Evolutionary conservation across 2,888 invertebrate genomes (phyloP).

Genomic region (Laspeyria flexula): DNA sequence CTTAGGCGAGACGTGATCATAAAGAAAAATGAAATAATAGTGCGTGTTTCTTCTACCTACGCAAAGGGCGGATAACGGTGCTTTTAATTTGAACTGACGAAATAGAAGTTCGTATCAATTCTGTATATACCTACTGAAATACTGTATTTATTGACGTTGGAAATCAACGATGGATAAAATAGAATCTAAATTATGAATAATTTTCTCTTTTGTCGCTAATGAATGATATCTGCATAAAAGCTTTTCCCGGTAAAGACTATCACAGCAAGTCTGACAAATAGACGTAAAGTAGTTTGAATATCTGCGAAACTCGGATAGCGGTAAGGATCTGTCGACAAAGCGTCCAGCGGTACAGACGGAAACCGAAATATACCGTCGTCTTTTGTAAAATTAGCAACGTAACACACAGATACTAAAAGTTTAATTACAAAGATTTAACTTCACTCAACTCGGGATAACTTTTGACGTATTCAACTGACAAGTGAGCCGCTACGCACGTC

Average conservation of each 20-base stretch:
- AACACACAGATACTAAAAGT: slow-evolving; percentile 7
- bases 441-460: slow-evolving; percentile 4
- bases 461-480: slow-evolving; percentile 6
- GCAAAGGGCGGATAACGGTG: slow-evolving; percentile 11
- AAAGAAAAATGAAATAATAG: slow-evolving; percentile 14
- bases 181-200: slow-evolving; percentile 35
- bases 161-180: slow-evolving; percentile 16
- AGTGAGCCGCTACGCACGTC: background rate
- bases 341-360: slow-evolving; percentile 4
- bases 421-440: slow-evolving; percentile 11
- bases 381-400: slow-evolving; percentile 12
- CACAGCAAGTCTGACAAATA: slow-evolving; percentile 49
- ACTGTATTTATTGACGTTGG: slow-evolving; percentile 9
- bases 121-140: background rate
- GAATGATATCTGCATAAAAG: slow-evolving; percentile 60
- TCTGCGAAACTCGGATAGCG: slow-evolving; percentile 19
- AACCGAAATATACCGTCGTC: slow-evolving; percentile 7
- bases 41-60: slow-evolving; percentile 19
- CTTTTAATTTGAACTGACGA: slow-evolving; percentile 18
- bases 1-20: slow-evolving; percentile 5
- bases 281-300: slow-evolving; percentile 45
- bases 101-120: slow-evolving; percentile 7
- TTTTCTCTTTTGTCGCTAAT: slow-evolving; percentile 39
- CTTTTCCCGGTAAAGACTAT: slow-evolving; percentile 50
- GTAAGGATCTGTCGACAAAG: slow-evolving; percentile 13